Conservation (phyloP, 2,113 vertebrate genomes). For the Choloepus hoffmanni region DNA sequence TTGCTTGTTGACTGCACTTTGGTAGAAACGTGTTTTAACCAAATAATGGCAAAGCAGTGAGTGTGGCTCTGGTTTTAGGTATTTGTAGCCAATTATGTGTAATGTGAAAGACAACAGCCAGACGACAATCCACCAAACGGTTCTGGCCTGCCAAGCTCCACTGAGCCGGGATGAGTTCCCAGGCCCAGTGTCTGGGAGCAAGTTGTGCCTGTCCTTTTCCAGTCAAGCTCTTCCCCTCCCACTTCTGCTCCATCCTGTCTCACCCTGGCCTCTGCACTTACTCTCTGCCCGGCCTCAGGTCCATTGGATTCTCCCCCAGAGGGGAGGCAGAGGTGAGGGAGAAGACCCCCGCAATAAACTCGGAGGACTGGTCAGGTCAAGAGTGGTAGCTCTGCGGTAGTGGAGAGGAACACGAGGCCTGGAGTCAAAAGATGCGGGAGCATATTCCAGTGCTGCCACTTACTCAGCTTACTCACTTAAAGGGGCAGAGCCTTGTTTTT, state of each 20-base stretch:
- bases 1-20: conserved; percentile 42
- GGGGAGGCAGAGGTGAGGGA: not conserved
- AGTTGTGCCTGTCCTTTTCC: not conserved
- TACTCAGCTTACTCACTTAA: not conserved
- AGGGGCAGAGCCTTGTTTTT: not conserved
- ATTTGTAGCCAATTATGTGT: conserved; percentile 45
- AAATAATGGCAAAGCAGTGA: conserved; percentile 53
- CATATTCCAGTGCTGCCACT: not conserved
- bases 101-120: conserved; percentile 54
- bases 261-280: not conserved
- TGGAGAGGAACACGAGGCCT: not conserved
- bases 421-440: not conserved
- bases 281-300: not conserved
- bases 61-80: conserved; percentile 12
- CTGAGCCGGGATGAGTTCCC: not conserved
- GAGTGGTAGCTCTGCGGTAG: not conserved
- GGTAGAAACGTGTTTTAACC: conserved; percentile 62
- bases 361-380: not conserved
- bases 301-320: not conserved
- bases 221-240: not conserved
- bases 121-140: not conserved
- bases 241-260: not conserved
- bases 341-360: not conserved
- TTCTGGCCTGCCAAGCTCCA: not conserved
- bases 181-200: not conserved